Conservation (phyloP, 1,140 invertebrate species). For the Leptonema lineaticorne region DNA sequence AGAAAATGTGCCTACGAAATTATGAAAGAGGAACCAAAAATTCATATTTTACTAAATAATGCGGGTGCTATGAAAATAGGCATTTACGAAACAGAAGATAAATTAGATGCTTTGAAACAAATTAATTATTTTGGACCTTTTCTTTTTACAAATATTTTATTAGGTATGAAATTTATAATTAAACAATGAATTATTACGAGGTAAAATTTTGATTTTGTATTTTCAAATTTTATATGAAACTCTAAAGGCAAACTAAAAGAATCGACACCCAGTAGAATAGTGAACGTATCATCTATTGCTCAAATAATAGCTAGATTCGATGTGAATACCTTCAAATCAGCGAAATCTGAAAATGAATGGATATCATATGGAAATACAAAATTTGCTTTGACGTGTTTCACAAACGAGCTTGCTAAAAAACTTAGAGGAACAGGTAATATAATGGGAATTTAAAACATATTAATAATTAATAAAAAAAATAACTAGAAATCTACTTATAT, state of each 20-base stretch:
- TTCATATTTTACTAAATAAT: slow-evolving; percentile 71
- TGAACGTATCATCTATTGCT: slow-evolving; percentile 65
- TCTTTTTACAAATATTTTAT: slow-evolving; percentile 63
- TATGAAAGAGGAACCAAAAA: slow-evolving; percentile 50
- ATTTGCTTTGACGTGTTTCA: slow-evolving; percentile 63
- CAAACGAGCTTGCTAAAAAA: slow-evolving; percentile 55
- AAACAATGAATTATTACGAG: not conserved
- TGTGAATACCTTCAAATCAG: slow-evolving; percentile 49
- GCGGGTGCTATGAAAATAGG: slow-evolving; percentile 55
- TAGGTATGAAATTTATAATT: slow-evolving; percentile 45
- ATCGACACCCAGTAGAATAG: slow-evolving; percentile 58
- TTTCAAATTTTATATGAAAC: not conserved
- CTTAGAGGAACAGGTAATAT: slow-evolving; percentile 49
- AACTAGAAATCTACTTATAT: too few species aligned
- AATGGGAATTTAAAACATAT: not conserved
- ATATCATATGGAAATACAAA: slow-evolving; percentile 66
- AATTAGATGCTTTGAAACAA: slow-evolving; percentile 62
- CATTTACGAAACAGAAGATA: slow-evolving; percentile 60
- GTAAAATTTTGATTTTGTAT: not conserved
- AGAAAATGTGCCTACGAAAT: slow-evolving; percentile 56
- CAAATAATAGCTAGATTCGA: slow-evolving; percentile 59
- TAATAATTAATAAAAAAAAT: too few species aligned
- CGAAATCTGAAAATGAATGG: slow-evolving; percentile 42
- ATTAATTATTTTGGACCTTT: slow-evolving; percentile 70
- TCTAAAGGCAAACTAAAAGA: slow-evolving; percentile 55